Percentiles rank a stretch among this genome's conserved stretches.
Evolutionary conservation across 1,140 invertebrate species (phyloP).

Genomic region (Achroia grisella): DNA sequence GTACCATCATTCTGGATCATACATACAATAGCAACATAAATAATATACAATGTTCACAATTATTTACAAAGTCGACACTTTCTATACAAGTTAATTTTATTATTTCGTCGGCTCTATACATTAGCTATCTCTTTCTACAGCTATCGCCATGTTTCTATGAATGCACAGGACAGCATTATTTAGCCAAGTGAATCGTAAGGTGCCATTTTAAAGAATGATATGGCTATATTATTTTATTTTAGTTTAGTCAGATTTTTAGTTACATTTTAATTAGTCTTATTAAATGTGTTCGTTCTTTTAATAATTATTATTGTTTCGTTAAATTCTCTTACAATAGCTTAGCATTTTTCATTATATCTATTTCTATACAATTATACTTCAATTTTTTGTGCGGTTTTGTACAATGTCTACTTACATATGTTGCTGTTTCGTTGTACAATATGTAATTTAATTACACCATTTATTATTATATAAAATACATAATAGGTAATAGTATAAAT

Average conservation of each 20-base stretch:
- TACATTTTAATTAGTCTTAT: slow-evolving; percentile 50
- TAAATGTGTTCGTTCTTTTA: slow-evolving; percentile 57
- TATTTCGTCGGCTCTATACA: background rate
- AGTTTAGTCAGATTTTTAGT: slow-evolving; percentile 52
- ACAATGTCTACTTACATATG: slow-evolving; percentile 18
- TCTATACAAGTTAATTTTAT: background rate
- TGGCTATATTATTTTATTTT: slow-evolving; percentile 59
- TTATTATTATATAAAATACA: slow-evolving; percentile 41
- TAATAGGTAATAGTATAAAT: slow-evolving; percentile 63
- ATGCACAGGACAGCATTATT: slow-evolving; percentile 31
- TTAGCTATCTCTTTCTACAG: background rate
- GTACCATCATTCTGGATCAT: too few relatives aligned
- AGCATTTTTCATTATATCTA: slow-evolving; percentile 17
- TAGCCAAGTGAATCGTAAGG: slow-evolving; percentile 54
- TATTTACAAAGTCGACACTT: background rate
- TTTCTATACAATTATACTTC: slow-evolving; percentile 18
- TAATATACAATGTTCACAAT: background rate
- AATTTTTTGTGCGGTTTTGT: slow-evolving; percentile 26
- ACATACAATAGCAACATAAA: too few relatives aligned
- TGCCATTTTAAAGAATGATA: slow-evolving; percentile 62
- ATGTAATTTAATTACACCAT: slow-evolving; percentile 35
- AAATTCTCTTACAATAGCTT: slow-evolving; percentile 17
- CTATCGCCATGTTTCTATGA: slow-evolving; percentile 5
- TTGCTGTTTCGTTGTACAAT: slow-evolving; percentile 35
- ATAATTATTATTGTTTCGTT: slow-evolving; percentile 36